phyloP scores from a whole-genome alignment of 1,140 invertebrate species.

The Zaprionus ghesquierei region DNA sequence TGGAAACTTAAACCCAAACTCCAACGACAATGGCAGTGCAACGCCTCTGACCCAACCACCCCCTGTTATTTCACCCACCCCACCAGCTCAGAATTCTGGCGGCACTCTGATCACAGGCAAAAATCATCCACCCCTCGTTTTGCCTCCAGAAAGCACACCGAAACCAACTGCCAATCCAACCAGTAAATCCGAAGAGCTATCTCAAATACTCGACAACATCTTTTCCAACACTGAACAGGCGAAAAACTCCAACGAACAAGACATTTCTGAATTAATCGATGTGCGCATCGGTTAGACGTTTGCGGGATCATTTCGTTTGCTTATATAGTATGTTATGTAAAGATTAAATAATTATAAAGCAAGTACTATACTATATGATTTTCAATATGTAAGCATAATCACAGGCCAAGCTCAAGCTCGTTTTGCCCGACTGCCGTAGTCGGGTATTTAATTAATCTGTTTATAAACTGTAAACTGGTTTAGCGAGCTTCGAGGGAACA shows the following conservation, averaged over 20 bases:
- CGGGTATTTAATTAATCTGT: background rate
- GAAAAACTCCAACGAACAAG: constrained; percentile 9
- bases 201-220: constrained; percentile 32
- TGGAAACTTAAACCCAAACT: background rate
- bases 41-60: background rate
- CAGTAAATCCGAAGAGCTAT: constrained; percentile 8
- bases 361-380: background rate
- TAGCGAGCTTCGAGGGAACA: background rate
- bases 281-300: constrained; percentile 16
- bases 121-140: constrained; percentile 43
- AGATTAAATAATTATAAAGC: background rate
- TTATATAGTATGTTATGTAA: background rate
- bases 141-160: background rate
- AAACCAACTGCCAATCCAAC: background rate
- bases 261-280: constrained; percentile 25
- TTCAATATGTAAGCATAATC: background rate
- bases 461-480: constrained; percentile 49
- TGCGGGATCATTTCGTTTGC: background rate
- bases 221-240: constrained; percentile 47
- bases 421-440: background rate
- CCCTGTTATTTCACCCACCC: constrained; percentile 11
- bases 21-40: background rate
- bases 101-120: constrained; percentile 49
- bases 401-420: constrained; percentile 15
- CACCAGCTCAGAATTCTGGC: background rate